Evolutionary conservation across 2,113 vertebrate species (phyloP).

Genomic region (Elachura formosa): DNA sequence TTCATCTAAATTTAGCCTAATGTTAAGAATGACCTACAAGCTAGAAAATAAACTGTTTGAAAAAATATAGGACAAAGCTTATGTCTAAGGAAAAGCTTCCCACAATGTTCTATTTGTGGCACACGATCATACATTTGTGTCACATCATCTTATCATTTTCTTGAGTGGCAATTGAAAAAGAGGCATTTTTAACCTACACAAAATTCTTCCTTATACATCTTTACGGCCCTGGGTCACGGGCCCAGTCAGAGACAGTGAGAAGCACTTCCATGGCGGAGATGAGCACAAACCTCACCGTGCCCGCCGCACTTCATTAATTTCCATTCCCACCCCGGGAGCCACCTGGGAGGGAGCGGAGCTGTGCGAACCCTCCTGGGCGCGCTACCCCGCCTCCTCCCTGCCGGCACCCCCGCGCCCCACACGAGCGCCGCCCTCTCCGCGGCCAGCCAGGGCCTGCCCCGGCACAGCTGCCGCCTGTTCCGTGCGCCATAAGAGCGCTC

Average conservation of each 20-base stretch:
- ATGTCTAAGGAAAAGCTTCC: slow-evolving; percentile 61
- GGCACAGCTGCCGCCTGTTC: not conserved
- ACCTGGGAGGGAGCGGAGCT: not conserved
- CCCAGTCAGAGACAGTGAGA: not conserved
- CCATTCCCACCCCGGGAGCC: not conserved
- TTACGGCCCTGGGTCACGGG: not conserved
- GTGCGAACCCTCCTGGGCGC: not conserved
- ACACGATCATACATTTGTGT: slow-evolving; percentile 53
- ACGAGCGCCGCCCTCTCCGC: fast-evolving
- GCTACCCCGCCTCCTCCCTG: not conserved
- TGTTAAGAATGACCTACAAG: slow-evolving; percentile 56
- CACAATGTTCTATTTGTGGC: slow-evolving; percentile 61
- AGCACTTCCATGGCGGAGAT: not conserved
- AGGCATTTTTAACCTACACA: slow-evolving; percentile 17
- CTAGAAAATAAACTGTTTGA: slow-evolving; percentile 53
- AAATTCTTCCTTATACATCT: not conserved
- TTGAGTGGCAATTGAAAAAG: not conserved
- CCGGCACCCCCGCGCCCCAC: not conserved
- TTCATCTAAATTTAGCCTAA: slow-evolving; percentile 52
- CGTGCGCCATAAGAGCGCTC: not conserved
- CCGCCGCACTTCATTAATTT: not conserved
- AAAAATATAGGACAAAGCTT: slow-evolving; percentile 67
- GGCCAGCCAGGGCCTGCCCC: too few species aligned
- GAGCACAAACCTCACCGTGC: not conserved
- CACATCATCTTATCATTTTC: slow-evolving; percentile 45